Evolutionary conservation across 2,888 invertebrate genomes (phyloP), one percentile per base, ranked within the genome.

Genomic region (Leptopilina drosophilae): DNA sequence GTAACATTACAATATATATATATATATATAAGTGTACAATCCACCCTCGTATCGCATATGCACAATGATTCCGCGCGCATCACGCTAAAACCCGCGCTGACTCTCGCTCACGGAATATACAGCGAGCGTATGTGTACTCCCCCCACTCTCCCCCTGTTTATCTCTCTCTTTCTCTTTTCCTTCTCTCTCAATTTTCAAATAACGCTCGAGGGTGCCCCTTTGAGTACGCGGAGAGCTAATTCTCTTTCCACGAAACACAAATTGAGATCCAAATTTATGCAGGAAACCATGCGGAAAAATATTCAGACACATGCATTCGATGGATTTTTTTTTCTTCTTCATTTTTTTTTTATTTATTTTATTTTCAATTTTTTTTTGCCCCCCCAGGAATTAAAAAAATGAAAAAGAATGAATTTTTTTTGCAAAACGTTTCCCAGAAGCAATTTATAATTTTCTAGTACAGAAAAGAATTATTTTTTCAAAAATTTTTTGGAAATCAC

Each of bases 161-260:
- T 33, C 46, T 46, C 46, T 9, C 46, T 9, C 9, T 49, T 1
- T 11, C 11, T 12, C 49, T 12, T 9, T 11, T 49, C 49, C 11
- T 49, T 49, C 73, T 56, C 69, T 69, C 73, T 73, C 73, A 73
- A 73, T 73, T 73, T 56, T 26, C 56, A n/a, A 73, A 73, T 73
- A 73, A 73, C 73, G 73, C 73, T 73, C 33, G 53, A 73, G 73
- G 73, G 73, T 73, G 73, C 49, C 73, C 33, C 73, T 73, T 73
- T 73, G 73, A 73, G 73, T 73, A 56, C 73, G 33, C 49, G 49
- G 9, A 73, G 73, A 73, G 73, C 53, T 73, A 73, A 53, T 73
- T 73, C 73, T 73, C 73, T 73, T 73, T 73, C 53, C 33, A 53
- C 53, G n/a, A 56, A 56, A 33, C 62, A 14, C 73, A 53, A 73